Conservation (phyloP, 2,797 vertebrate species). For the Cyclura pinguis region DNA sequence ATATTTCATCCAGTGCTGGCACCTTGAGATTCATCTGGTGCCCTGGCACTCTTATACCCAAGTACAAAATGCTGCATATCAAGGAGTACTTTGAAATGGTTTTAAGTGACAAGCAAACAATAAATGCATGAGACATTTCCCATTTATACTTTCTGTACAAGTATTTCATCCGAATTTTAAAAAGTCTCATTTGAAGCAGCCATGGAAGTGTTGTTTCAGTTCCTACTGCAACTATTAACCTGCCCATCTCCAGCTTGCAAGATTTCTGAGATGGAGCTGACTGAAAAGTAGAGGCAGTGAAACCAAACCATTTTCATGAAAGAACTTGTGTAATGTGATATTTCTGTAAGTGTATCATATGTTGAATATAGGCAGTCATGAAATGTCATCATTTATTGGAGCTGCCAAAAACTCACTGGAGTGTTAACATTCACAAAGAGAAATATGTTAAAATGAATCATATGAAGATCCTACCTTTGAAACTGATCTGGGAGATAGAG, state of each 20-base stretch:
- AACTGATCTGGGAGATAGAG: neutral
- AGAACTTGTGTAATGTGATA: slow-evolving; percentile 6
- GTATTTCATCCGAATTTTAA: neutral
- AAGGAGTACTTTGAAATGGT: neutral
- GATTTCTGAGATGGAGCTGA: neutral
- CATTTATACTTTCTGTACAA: neutral
- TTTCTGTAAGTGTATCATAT: neutral
- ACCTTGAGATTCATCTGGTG: no score
- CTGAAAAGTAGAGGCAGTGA: neutral
- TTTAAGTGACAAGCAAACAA: neutral
- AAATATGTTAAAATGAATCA: neutral
- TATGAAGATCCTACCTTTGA: neutral
- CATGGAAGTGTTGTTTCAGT: neutral
- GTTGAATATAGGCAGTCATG: neutral
- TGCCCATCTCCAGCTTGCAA: neutral
- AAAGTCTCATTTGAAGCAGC: neutral
- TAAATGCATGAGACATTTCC: neutral
- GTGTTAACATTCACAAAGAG: slow-evolving; percentile 19
- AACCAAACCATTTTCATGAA: neutral
- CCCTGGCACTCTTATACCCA: no score
- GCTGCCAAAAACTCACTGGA: neutral
- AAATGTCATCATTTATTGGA: neutral
- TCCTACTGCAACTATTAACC: neutral
- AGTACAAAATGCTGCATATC: neutral
- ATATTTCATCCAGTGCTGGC: no score